Evolutionary conservation across 23 tunicate species (phyloP), one percentile per base, ranked within the genome.

Genomic region (Clavelina lepadiformis): DNA sequence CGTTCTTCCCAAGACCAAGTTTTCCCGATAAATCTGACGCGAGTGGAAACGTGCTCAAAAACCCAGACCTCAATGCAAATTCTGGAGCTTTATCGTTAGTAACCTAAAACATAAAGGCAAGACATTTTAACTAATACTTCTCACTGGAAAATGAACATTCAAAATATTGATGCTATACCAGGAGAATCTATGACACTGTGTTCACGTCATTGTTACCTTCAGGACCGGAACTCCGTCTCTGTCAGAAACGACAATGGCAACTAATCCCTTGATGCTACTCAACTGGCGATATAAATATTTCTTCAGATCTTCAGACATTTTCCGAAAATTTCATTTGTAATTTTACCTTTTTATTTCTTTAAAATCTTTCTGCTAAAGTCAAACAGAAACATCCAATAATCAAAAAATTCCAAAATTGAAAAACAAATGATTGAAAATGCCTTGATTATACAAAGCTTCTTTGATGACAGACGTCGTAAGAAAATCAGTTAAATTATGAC

Each of bases 221-320:
- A 85, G 25, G 21, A 85, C 72, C 61, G 94, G 94, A 20, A 85
- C 94, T 35, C 94, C 94, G 49, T 85, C 94, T 49, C 94, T 61
- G 58, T 85, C 94, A 5, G 94, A 85, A 18, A 77, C 94, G 46
- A 85, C 94, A 56, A 85, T 85, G 2, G 94, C 94, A 29, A 33
- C 46, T 31, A 85, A 55, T 7, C 84, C 94, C 53, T 77, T 58
- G 35, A 85, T 73, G 53, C 41, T 61, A 28, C 70, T 77, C 35
- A 85, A 32, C 32, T 77, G 83, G 7, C 79, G 73, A 55, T 85
- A 85, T 29, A 85, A 68, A 70, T 68, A 71, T 60, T 85, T 85
- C 69, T 77, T 85, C 46, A 85, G 56, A 63, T 85, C 84, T 56
- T 85, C 94, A 70, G 83, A 61, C 94, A 85, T 85, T n/a, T n/a